A percentile compares a stretch with the other conserved stretches of the same genome.
Conservation (phyloP, 2,797 vertebrate species). For the Emys orbicularis region DNA sequence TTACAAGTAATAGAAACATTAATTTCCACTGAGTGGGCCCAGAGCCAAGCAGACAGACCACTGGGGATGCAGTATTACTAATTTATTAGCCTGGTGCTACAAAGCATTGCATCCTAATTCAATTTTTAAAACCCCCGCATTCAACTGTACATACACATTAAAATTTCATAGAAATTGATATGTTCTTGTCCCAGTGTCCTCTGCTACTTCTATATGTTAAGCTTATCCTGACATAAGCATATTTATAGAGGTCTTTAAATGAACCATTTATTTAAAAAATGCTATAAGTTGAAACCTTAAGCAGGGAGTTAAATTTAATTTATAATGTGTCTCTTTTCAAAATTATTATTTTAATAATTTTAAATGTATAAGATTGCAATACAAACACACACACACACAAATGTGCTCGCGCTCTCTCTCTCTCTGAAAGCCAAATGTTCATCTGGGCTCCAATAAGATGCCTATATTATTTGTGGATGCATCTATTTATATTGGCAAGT, state of each 20-base stretch:
- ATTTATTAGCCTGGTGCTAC: slow-evolving; percentile 8
- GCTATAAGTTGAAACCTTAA: neutral
- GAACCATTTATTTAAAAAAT: neutral
- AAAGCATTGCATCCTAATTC: slow-evolving; percentile 6
- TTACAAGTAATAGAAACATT: neutral
- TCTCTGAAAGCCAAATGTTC: neutral
- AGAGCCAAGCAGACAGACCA: neutral
- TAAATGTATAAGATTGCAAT: neutral
- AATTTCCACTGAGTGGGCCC: neutral
- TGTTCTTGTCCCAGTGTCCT: neutral
- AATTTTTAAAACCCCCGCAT: slow-evolving; percentile 22
- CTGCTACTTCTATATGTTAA: neutral
- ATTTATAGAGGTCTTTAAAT: neutral
- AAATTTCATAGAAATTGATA: slow-evolving; percentile 11
- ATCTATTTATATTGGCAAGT: neutral
- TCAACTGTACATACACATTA: slow-evolving; percentile 10
- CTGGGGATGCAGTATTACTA: neutral
- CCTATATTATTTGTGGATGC: neutral
- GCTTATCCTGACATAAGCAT: neutral
- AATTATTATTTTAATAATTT: neutral
- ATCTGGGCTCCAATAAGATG: neutral
- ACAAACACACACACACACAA: neutral
- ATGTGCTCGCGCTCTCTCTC: too few species aligned
- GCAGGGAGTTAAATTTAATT: neutral
- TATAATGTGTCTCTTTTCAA: neutral